A percentile compares a stretch with the other conserved stretches of the same genome.
Evolutionary conservation across 2,113 vertebrate genomes (phyloP).

Genomic region (Nymphicus hollandicus): DNA sequence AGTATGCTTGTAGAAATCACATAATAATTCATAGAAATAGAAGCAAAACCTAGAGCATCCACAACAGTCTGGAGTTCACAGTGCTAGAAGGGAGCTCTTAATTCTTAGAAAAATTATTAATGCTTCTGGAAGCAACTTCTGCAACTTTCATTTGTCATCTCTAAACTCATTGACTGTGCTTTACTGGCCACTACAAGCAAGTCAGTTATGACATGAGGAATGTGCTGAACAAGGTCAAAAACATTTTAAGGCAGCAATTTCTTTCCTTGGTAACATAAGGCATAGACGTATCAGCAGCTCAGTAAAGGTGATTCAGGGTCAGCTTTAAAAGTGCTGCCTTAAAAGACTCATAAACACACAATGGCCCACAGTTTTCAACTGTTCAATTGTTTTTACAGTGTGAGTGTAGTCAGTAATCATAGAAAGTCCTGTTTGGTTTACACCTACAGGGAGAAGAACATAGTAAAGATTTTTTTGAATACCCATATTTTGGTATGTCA

Average conservation of each 20-base stretch:
- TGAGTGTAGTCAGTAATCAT: background rate
- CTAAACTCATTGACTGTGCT: background rate
- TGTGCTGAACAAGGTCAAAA: constrained; percentile 1
- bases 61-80: background rate
- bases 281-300: background rate
- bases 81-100: background rate
- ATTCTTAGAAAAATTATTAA: background rate
- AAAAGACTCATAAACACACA: background rate
- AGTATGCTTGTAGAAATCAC: constrained; percentile 20
- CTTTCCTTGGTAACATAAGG: background rate
- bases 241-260: background rate
- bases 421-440: background rate
- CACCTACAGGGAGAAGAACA: background rate
- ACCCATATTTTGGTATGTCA: background rate
- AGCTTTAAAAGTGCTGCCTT: background rate
- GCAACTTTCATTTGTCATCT: background rate
- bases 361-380: background rate
- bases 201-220: background rate
- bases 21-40: background rate
- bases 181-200: background rate
- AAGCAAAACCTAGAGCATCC: constrained; percentile 1
- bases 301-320: constrained; percentile 21
- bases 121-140: background rate
- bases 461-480: background rate
- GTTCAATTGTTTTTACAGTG: background rate